Evolutionary conservation across 2,797 vertebrate genomes (phyloP), one percentile per base, ranked within the genome.

Genomic region (Decapterus maruadsi): DNA sequence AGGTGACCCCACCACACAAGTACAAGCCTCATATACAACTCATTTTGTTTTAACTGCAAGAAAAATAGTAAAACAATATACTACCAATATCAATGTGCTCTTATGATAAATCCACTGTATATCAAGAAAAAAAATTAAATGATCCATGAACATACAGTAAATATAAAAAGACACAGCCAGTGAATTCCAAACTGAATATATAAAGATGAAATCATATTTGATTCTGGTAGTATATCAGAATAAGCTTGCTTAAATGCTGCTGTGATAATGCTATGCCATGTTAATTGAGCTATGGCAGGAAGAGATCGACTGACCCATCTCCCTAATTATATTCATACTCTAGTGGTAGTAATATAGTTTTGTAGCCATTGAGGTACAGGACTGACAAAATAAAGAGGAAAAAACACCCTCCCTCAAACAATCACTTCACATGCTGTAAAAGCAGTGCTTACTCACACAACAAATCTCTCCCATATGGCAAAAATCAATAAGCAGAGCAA

Each of bases 401-500:
- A 38, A 85, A 77, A 29, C 66, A 42, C 42, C 70, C 34, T n/a
- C 46, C 66, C 73, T 85, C 71, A 63, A 81, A 88, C 80, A 87
- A 86, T 90, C 81, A 72, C 80, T 91, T 84, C 43, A 85, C 71
- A 84, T 79, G 72, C 82, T 83, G 60, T 86, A 82, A 88, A 87
- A 84, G 73, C 81, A 78, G 57, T 83, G 78, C 84, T 90, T 77
- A 83, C 88, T 84, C 80, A 76, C 78, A 87, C 86, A 89, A 90
- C 88, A 92, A 90, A 90, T 90, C 88, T 90, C 88, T 91, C 79
- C 86, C 89, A 87, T 83, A 82, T 34, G 68, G 77, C 77, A 83
- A 92, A 92, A 94, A 93, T 94, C 93, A 91, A 93, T 94, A 94
- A 59, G 65, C 40, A 65, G 73, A 86, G 85, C 81, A 83, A 91